phyloP scores from a whole-genome alignment of 2,888 invertebrate species.

The Linnaemya tessellans region DNA sequence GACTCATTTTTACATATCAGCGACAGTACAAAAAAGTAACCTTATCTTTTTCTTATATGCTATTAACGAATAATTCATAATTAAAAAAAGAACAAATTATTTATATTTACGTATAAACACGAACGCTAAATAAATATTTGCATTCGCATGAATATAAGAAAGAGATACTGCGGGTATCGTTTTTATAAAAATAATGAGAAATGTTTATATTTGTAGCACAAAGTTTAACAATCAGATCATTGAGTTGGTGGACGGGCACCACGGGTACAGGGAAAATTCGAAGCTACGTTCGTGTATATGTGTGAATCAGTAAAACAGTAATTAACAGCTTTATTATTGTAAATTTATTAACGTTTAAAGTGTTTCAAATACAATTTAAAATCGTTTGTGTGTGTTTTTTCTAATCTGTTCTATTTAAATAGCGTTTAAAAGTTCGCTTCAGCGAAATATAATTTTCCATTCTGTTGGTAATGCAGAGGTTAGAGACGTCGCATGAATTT shows the following conservation, averaged over 20 bases:
- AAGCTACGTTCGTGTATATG: background rate
- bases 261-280: background rate
- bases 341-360: slow-evolving; percentile 7
- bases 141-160: slow-evolving; percentile 3
- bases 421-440: background rate
- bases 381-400: background rate
- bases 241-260: background rate
- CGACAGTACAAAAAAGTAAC: slow-evolving; percentile 4
- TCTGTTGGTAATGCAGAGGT: too few relatives aligned
- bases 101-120: background rate
- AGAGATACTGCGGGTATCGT: background rate
- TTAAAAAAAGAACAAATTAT: slow-evolving; percentile 15
- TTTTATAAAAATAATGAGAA: background rate
- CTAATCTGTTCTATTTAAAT: background rate
- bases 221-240: slow-evolving; percentile 3
- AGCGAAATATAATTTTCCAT: too few relatives aligned
- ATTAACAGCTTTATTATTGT: slow-evolving; percentile 20
- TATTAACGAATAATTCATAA: slow-evolving; percentile 35
- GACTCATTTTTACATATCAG: slow-evolving; percentile 34
- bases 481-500: too few relatives aligned
- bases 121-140: slow-evolving; percentile 29
- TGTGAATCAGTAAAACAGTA: slow-evolving; percentile 21
- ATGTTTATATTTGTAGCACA: background rate
- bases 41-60: background rate
- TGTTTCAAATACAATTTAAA: slow-evolving; percentile 15